Base-by-base conservation (phyloP, 2,888 invertebrate genomes). In the Erynnis tages region DNA sequence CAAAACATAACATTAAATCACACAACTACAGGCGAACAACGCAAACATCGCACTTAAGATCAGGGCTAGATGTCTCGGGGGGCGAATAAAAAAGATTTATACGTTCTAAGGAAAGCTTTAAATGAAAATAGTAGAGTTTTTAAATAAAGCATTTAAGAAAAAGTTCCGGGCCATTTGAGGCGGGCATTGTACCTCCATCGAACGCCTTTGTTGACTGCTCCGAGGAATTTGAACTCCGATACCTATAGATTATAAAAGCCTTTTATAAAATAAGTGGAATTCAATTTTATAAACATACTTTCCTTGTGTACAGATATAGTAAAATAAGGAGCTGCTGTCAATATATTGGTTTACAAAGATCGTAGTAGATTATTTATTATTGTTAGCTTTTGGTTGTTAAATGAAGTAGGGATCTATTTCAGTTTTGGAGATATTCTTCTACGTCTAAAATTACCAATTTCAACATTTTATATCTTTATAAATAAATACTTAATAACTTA, bases 131-230 rank as follows among this genome's bases (percentile, higher is more conserved):
- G 81, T 79, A 74, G 77, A 80, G 84, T 86, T 86, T 85, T 85
- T 84, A 86, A 88, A 87, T 84, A 86, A 87, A 87, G 82, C 85
- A 85, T 85, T 84, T 84, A 74, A 83, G 82, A 84, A 86, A 86
- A 88, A 87, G 86, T 87, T 86, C 84, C 85, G 82, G 76, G 66
- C 84, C 84, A 85, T 87, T 87, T 83, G 77, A 82, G 79, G 82
- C 79, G 80, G 82, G 82, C 80, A 87, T 84, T 82, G 82, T 83
- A 73, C 69, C 78, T 79, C 82, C 81, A 82, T 85, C 79, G 78
- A 71, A 75, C 63, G 77, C 81, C 74, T 73, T 84, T 86, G 83
- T 82, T 80, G 78, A 74, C 73, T 82, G 75, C 71, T 74, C 67
- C 76, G 66, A 69, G 59, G 76, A 68, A 66, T 69, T 69, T 66